Percentiles rank a stretch among this genome's conserved stretches.
phyloP scores from a whole-genome alignment of 2,797 vertebrate species.

The Sebastes paucispinis region DNA sequence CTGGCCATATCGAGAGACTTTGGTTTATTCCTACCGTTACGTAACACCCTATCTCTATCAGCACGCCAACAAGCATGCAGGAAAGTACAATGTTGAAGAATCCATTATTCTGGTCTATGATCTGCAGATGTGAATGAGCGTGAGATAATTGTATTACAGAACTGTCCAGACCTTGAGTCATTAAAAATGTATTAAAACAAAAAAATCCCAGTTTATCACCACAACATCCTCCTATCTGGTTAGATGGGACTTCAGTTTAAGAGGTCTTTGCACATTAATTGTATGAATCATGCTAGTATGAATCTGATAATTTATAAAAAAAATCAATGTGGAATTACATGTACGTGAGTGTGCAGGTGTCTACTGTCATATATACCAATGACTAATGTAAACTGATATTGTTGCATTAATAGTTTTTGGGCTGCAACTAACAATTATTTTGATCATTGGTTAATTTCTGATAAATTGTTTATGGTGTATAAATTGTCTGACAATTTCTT shows the following conservation, averaged over 20 bases:
- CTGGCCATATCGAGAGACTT: constrained; percentile 41
- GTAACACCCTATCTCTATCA: constrained; percentile 24
- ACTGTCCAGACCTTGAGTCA: background rate
- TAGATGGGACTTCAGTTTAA: background rate
- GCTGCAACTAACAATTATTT: background rate
- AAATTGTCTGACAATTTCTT: background rate
- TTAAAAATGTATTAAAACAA: background rate
- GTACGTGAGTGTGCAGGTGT: too few species aligned
- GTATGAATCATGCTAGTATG: too few species aligned
- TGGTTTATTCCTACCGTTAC: constrained; percentile 42
- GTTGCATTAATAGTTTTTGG: too few species aligned
- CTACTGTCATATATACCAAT: too few species aligned
- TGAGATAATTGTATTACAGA: background rate
- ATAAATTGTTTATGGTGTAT: background rate
- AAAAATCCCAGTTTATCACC: background rate
- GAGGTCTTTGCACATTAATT: too few species aligned
- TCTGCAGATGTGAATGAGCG: background rate
- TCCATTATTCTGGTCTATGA: background rate
- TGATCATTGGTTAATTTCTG: background rate
- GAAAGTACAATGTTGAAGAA: background rate
- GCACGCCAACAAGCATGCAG: constrained; percentile 2
- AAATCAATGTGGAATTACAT: too few species aligned
- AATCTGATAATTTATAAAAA: too few species aligned
- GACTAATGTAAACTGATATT: too few species aligned
- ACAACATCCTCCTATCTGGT: background rate